A percentile compares a stretch with the other conserved stretches of the same genome.
Evolutionary conservation across 1,140 invertebrate species (phyloP).

Genomic region (Musca domestica): DNA sequence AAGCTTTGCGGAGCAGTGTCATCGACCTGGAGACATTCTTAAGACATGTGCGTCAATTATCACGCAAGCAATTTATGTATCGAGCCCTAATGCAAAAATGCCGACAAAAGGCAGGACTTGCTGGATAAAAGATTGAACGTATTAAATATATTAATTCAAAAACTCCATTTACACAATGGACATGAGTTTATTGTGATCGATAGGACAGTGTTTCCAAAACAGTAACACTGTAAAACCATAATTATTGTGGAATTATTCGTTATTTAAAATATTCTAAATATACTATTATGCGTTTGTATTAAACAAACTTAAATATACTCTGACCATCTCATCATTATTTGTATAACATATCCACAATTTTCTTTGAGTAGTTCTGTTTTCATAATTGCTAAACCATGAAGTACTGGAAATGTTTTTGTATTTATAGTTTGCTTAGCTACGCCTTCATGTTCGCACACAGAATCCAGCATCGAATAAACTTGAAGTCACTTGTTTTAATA

Average conservation of each 20-base stretch:
- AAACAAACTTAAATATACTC: too few species aligned
- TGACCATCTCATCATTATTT: too few species aligned
- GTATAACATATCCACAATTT: too few species aligned
- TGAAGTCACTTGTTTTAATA: too few species aligned
- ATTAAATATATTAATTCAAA: not conserved
- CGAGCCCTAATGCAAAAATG: slow-evolving; percentile 95
- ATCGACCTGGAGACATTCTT: slow-evolving; percentile 96
- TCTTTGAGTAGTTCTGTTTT: too few species aligned
- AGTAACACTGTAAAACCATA: not conserved
- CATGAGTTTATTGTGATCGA: not conserved
- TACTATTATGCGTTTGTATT: too few species aligned
- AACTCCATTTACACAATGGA: not conserved
- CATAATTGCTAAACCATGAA: too few species aligned
- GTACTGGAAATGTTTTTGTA: too few species aligned
- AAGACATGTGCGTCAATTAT: slow-evolving; percentile 92
- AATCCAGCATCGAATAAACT: too few species aligned
- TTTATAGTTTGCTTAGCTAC: too few species aligned
- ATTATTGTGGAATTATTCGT: not conserved
- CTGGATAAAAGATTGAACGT: slow-evolving; percentile 56
- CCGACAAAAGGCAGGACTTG: slow-evolving; percentile 89
- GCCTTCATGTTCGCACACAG: too few species aligned
- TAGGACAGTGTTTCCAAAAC: not conserved
- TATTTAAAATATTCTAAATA: not conserved
- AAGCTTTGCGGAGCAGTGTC: slow-evolving; percentile 87
- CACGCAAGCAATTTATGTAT: slow-evolving; percentile 93